Conservation (phyloP, 2,888 invertebrate genomes). For the Melinaea menophilus region DNA sequence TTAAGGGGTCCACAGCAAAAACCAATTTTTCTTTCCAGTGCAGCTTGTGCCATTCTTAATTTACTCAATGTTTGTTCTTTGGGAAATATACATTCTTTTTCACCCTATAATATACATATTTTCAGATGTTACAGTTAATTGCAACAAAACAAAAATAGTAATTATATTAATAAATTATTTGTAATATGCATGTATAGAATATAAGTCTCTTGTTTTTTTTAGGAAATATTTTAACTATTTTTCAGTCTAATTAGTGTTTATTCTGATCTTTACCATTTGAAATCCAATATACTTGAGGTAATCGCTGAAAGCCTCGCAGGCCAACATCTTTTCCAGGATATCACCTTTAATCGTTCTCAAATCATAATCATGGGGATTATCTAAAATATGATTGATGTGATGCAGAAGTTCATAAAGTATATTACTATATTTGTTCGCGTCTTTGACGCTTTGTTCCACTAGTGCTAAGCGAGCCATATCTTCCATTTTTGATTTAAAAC, state of each 20-base stretch:
- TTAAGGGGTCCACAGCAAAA: constrained; percentile 50
- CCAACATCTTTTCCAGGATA: constrained; percentile 44
- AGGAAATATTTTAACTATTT: not conserved
- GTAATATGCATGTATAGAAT: not conserved
- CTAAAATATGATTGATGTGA: constrained; percentile 55
- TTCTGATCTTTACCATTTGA: constrained; percentile 44
- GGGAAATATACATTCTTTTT: constrained; percentile 48
- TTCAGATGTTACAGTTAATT: not conserved
- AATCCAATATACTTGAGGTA: constrained; percentile 69
- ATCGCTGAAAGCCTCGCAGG: constrained; percentile 50
- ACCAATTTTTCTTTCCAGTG: constrained; percentile 60
- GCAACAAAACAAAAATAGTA: not conserved
- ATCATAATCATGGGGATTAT: constrained; percentile 60
- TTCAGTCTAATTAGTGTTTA: not conserved
- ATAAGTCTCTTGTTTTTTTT: too few species aligned
- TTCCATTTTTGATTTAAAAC: constrained; percentile 52
- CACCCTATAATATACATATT: constrained; percentile 42
- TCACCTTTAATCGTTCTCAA: constrained; percentile 51
- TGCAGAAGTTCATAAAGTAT: constrained; percentile 56
- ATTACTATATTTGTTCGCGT: constrained; percentile 51
- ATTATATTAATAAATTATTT: not conserved
- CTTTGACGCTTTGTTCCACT: constrained; percentile 58
- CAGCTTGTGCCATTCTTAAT: constrained; percentile 55
- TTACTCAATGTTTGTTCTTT: constrained; percentile 50
- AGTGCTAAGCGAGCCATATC: constrained; percentile 68